Percentiles rank a stretch among this genome's conserved stretches.
Evolutionary conservation across 1,140 invertebrate species (phyloP).

Genomic region (Drosophila virilis): DNA sequence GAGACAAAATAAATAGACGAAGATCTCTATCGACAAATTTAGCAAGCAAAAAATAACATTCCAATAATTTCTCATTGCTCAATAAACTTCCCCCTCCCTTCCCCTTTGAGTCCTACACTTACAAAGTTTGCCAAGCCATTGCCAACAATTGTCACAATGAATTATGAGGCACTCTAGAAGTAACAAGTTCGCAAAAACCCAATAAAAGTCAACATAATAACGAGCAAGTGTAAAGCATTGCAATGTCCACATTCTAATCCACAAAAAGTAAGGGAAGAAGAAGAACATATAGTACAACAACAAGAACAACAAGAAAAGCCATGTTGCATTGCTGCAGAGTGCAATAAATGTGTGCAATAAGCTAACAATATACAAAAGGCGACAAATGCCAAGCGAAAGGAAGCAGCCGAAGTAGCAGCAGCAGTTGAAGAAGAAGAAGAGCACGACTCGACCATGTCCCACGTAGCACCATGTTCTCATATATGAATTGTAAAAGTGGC

Average conservation of each 20-base stretch:
- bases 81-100: neutral
- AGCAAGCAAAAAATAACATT: neutral
- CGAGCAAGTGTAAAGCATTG: constrained; percentile 37
- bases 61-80: constrained; percentile 6
- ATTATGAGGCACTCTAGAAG: constrained; percentile 39
- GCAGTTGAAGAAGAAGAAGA: neutral
- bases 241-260: constrained; percentile 55
- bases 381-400: constrained; percentile 72
- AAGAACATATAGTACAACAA: constrained; percentile 14
- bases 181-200: constrained; percentile 45
- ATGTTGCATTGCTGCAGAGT: constrained; percentile 33
- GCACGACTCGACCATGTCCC: constrained; percentile 23
- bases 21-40: constrained; percentile 1
- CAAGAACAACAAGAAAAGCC: constrained; percentile 5
- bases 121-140: constrained; percentile 26
- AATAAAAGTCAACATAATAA: constrained; percentile 60
- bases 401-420: neutral
- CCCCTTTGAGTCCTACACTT: neutral
- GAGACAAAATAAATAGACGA: neutral
- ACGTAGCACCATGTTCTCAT: constrained; percentile 18
- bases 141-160: constrained; percentile 54
- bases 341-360: constrained; percentile 71
- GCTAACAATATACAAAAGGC: constrained; percentile 74
- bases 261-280: constrained; percentile 15
- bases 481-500: constrained; percentile 67